Conservation (phyloP, 2,888 invertebrate genomes). For the Desoria tigrina region DNA sequence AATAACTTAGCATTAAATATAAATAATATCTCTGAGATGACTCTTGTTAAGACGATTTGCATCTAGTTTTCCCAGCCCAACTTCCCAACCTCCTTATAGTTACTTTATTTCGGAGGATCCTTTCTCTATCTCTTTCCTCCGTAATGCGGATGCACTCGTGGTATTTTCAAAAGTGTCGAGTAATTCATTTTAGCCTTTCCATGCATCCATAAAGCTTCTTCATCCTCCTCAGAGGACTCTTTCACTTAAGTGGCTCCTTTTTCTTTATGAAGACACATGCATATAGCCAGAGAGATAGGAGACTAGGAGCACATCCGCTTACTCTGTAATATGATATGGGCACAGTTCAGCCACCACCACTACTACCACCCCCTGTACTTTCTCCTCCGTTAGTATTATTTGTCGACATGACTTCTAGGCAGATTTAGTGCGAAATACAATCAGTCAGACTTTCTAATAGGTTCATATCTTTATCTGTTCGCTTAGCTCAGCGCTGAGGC, state of each 20-base stretch:
- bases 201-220: background rate
- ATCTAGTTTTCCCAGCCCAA: background rate
- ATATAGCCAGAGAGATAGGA: slow-evolving; percentile 3
- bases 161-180: slow-evolving; percentile 13
- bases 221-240: background rate
- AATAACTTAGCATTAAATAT: slow-evolving; percentile 15
- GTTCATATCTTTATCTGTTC: background rate
- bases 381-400: background rate
- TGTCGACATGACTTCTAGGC: background rate
- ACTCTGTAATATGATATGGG: too few relatives aligned
- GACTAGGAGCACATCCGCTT: background rate
- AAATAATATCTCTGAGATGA: slow-evolving; percentile 8
- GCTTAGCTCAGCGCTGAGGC: slow-evolving; percentile 20
- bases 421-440: slow-evolving; percentile 3
- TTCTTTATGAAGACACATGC: slow-evolving; percentile 6
- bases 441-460: background rate
- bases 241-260: slow-evolving; percentile 13
- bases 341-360: too few relatives aligned
- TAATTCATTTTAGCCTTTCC: slow-evolving; percentile 14
- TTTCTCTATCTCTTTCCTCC: too few relatives aligned
- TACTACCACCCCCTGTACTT: too few relatives aligned
- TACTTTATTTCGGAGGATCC: background rate
- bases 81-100: slow-evolving; percentile 1
- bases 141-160: background rate
- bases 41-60: slow-evolving; percentile 8